A percentile compares a stretch with the other conserved stretches of the same genome.
Conservation (phyloP, 2,113 vertebrate genomes). For the Scytalopus superciliaris region DNA sequence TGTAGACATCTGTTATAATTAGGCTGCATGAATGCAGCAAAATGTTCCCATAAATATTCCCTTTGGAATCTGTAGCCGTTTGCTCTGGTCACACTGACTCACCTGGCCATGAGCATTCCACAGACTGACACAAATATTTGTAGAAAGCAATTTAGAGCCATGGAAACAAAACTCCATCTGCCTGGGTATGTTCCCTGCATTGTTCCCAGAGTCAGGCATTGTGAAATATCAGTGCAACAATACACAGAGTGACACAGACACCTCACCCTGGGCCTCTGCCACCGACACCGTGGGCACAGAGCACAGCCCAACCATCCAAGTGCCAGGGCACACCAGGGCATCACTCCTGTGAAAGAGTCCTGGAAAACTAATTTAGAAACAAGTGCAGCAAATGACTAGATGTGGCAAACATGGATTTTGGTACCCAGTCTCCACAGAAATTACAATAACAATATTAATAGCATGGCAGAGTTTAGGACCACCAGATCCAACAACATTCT, state of each 20-base stretch:
- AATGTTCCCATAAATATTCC: neutral
- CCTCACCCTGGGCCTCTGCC: neutral
- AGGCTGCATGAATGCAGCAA: neutral
- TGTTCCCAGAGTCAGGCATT: neutral
- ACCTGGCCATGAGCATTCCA: neutral
- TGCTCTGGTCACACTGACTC: conserved; percentile 10
- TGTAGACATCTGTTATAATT: neutral
- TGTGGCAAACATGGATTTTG: neutral
- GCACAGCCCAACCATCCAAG: neutral
- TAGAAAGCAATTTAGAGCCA: conserved; percentile 5
- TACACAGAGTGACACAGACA: neutral
- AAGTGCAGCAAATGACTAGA: neutral
- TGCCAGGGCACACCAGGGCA: neutral
- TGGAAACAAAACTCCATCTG: conserved; percentile 24
- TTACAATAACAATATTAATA: neutral
- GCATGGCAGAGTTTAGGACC: neutral
- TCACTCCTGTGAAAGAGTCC: neutral
- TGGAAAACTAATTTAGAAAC: neutral
- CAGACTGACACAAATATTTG: conserved; percentile 34
- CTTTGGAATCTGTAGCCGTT: neutral
- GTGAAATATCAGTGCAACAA: neutral
- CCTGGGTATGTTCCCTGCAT: neutral
- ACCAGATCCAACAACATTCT: neutral
- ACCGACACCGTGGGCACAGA: neutral
- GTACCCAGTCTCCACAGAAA: neutral